These are phyloP conservation scores for Diadegma fenestrale DNA, from an alignment of 2,888 invertebrate genomes.

Conservation along the genomic window DNA sequence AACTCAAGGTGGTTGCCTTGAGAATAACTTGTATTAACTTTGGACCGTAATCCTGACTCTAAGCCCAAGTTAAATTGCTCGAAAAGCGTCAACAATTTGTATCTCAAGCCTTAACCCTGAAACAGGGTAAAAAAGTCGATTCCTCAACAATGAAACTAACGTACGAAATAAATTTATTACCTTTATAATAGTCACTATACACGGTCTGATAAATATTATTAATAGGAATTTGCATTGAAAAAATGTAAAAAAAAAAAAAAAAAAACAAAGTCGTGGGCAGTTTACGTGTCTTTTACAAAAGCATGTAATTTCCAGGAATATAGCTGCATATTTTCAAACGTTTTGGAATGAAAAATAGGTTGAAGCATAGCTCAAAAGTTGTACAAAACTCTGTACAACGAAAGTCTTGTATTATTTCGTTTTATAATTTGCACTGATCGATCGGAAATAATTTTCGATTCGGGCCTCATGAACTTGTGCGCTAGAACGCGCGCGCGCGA, in stretches of 20 bases:
- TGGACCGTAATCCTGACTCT: not conserved
- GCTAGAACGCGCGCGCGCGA: not conserved
- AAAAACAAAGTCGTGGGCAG: not conserved
- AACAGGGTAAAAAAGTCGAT: not conserved
- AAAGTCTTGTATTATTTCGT: not conserved
- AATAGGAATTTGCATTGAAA: constrained; percentile 16
- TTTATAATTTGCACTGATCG: not conserved
- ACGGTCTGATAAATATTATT: constrained; percentile 12
- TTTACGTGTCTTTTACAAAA: constrained; percentile 9
- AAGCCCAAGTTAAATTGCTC: not conserved
- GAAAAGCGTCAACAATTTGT: not conserved
- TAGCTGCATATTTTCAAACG: constrained; percentile 13
- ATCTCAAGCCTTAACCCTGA: not conserved
- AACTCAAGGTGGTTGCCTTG: not conserved
- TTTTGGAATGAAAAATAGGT: constrained; percentile 14
- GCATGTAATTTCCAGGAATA: not conserved
- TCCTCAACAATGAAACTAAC: constrained; percentile 32
- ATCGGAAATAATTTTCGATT: constrained; percentile 21
- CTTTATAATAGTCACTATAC: not conserved
- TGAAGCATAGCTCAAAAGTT: constrained; percentile 1
- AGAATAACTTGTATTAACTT: not conserved
- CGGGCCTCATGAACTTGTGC: constrained; percentile 1
- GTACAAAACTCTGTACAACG: constrained; percentile 10
- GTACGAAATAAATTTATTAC: constrained; percentile 11
- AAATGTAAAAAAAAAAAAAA: not conserved